Evolutionary conservation across 1,140 invertebrate species (phyloP).

Genomic region (Ephestia elutella): DNA sequence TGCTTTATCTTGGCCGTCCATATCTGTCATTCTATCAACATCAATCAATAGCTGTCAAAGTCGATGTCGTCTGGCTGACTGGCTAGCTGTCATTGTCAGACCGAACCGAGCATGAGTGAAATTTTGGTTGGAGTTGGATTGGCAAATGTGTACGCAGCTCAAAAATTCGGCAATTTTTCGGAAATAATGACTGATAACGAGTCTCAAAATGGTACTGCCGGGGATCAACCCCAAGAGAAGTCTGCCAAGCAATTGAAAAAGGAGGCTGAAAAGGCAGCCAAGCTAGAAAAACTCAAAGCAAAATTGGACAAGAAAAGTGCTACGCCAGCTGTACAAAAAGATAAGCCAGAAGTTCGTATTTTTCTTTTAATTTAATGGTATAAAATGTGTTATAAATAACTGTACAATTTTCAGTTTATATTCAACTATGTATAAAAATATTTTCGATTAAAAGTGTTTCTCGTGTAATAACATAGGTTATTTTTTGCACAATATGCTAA

Average conservation of each 20-base stretch:
- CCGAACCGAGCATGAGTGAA: too few species aligned
- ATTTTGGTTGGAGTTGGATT: neutral
- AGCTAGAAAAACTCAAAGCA: slow-evolving; percentile 93
- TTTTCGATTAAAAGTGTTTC: neutral
- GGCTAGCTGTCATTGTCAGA: too few species aligned
- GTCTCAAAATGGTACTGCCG: slow-evolving; percentile 40
- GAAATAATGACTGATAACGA: slow-evolving; percentile 59
- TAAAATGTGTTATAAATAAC: neutral
- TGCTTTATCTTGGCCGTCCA: too few species aligned
- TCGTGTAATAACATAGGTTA: neutral
- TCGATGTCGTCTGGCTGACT: too few species aligned
- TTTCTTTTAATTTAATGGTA: neutral
- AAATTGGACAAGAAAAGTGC: slow-evolving; percentile 88
- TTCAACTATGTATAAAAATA: neutral
- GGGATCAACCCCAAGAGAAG: slow-evolving; percentile 77
- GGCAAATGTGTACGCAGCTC: slow-evolving; percentile 16
- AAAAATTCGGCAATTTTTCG: too few species aligned
- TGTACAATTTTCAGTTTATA: neutral
- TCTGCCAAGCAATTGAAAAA: slow-evolving; percentile 92
- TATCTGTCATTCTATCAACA: too few species aligned
- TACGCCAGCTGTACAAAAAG: slow-evolving; percentile 73
- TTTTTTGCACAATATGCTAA: slow-evolving; percentile 8
- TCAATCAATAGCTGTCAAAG: too few species aligned
- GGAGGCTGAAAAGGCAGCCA: slow-evolving; percentile 91
- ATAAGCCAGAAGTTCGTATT: slow-evolving; percentile 78